Base-by-base conservation (phyloP, 2,797 vertebrate species). In the Arrhamphus sclerolepis region DNA sequence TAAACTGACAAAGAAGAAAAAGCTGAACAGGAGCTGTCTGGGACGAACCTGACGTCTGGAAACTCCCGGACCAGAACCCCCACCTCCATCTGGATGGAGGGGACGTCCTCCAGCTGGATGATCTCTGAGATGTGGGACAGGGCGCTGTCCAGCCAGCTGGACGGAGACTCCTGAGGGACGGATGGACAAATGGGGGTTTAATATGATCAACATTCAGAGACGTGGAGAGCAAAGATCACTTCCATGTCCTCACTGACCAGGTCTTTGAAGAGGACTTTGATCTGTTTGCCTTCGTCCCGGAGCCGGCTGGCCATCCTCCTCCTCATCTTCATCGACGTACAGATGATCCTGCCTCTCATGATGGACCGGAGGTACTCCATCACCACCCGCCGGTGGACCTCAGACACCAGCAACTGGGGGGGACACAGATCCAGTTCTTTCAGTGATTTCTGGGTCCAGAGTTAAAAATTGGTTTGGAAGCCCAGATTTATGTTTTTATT, bases 11-110 rank as follows among this genome's bases (percentile, higher is more conserved):
- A n/a, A n/a, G 14, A 38, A 9, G 16, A 22, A 20, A 2, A 18
- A 8, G 28, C 5, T n/a, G 17, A 0, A 19, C 8, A 5, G 20
- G 3, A 29, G 28, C 4, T 29, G 17, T 5, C 0, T 5, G 10
- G 10, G 7, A 13, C 7, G 2, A 84, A 96, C 96, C 95, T 91
- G 70, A 98, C 75, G 0, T 98, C 97, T 0, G 96, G 97, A 83
- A 96, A 98, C 85, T 96, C 95, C 2, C 91, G 66, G 48, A 92
- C 95, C 84, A 98, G 84, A 64, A 94, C 89, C 0, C 90, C 96
- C 0, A 97, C 96, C 87, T 98, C 96, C 93, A 98, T 94, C 93
- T 98, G 96, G 77, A 98, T 91, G 39, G 96, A 94, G 0, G 95
- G 93, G 1, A 91, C 92, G 79, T 98, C 95, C 70, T 98, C 96